Evolutionary conservation across 2,113 vertebrate species (phyloP), one percentile per base, ranked within the genome.

Genomic region (Pleuronectes platessa): DNA sequence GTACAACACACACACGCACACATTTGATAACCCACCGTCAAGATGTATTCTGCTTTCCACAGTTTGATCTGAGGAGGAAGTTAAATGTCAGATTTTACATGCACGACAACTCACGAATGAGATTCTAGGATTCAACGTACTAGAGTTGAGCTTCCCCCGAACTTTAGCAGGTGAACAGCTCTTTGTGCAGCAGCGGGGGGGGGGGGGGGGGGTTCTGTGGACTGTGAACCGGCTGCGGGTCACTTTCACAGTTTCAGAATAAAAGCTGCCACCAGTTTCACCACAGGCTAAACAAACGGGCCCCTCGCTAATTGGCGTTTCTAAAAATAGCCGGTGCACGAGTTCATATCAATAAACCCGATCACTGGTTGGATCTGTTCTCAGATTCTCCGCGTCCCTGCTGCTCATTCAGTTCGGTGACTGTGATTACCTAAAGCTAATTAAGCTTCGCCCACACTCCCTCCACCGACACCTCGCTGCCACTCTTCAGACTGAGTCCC

Each of bases 401-500:
- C 49, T 2, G 6, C 18, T 20, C 49, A 51, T 51, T 20, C 17
- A 11, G 51, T 54, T 54, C 7, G 51, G 20, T 54, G n/a, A 54
- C 18, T 21, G n/a, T 26, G 37, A 71, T 79, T 71, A 80, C 23
- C 65, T 74, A 26, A 62, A 74, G 59, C 55, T 80, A 78, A 82
- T 88, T 80, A 83, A 61, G 58, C 72, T 72, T 35, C 56, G 51
- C 71, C 35, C 23, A 73, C 51, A 71, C 72, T 76, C 61, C 58
- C 59, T 24, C 78, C 67, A 71, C 76, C 42, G 64, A 40, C 53
- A 20, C 20, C 53, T 54, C 20, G 3, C 40, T 4, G 40, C 40
- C 9, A 40, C 24, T 24, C 53, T 58, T 26, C 56, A 45, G 4
- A 26, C 12, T 1, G 49, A 61, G 56, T 69, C 5, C 74, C 60